phyloP scores from a whole-genome alignment of 2,888 invertebrate genomes.

The Drosophila neonasuta region DNA sequence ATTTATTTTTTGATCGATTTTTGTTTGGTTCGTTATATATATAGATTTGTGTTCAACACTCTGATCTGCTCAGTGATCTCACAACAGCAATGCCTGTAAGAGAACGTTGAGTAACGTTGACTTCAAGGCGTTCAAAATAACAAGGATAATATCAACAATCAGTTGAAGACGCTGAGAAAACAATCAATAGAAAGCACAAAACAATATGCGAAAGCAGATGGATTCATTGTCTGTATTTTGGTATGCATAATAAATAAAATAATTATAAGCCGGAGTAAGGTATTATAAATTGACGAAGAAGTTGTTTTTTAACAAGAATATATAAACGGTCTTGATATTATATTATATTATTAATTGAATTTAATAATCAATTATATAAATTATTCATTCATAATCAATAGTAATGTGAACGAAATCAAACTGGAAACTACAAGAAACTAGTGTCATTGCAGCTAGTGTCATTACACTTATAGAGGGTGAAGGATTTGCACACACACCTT shows the following conservation, averaged over 20 bases:
- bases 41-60: conserved; percentile 29
- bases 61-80: conserved; percentile 34
- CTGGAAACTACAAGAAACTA: too few relatives aligned
- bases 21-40: conserved; percentile 28
- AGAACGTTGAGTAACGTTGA: conserved; percentile 52
- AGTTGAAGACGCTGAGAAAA: conserved; percentile 7
- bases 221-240: not conserved
- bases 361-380: too few relatives aligned
- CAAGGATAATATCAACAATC: conserved; percentile 17
- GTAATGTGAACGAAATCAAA: too few relatives aligned
- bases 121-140: conserved; percentile 39
- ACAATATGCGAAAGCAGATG: conserved; percentile 8
- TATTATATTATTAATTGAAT: too few relatives aligned
- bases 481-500: not conserved
- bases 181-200: conserved; percentile 10
- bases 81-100: conserved; percentile 48
- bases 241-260: not conserved
- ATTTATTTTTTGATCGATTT: conserved; percentile 39
- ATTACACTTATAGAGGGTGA: not conserved
- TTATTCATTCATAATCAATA: too few relatives aligned
- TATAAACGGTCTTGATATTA: too few relatives aligned
- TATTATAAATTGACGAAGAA: too few relatives aligned
- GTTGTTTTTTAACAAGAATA: too few relatives aligned
- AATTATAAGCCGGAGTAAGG: too few relatives aligned
- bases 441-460: conserved; percentile 5